Evolutionary conservation across 2,113 vertebrate genomes (phyloP), one percentile per base, ranked within the genome.

Genomic region (Tetrax tetrax): DNA sequence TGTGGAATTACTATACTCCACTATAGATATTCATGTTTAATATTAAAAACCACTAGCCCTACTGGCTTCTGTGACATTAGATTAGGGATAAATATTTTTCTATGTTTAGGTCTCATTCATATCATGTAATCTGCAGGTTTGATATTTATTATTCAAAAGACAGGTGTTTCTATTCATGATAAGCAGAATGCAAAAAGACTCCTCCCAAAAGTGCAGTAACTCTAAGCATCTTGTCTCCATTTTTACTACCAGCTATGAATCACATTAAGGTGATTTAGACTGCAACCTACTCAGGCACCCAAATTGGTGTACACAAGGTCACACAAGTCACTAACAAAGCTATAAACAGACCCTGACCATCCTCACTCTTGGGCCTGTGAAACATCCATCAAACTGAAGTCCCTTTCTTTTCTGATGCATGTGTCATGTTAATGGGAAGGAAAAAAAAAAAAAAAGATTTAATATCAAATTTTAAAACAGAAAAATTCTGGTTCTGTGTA

Each of bases 321-420:
- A 95, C 29, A 29, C 3, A 1, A 87, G 84, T 68, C 87, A 87
- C 84, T 71, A 69, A 78, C 47, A 87, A 81, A 75, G 60, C 65
- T 74, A 41, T 74, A 89, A 92, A 92, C 28, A 90, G 54, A 61
- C 6, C 29, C 59, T 65, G 59, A 76, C 66, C 50, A 83, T 69
- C 50, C 41, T 74, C 76, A 54, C 50, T 60, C 63, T 72, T 90
- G 63, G 33, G 59, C 14, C 69, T 66, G 17, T 23, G 47, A 74
- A 69, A 72, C 56, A 81, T 86, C 68, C 72, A 83, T 81, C 76
- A 92, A 70, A 95, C 37, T 77, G 28, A 74, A 90, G 21, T 35
- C 22, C 10, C 37, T 78, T 87, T 89, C 35, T 74, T 90, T 89
- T 66, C 50, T 92, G 45, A 75, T 83, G 21, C 31, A 51, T 37